Evolutionary conservation across 2,797 vertebrate genomes (phyloP).

Genomic region (Australoheros facetus): DNA sequence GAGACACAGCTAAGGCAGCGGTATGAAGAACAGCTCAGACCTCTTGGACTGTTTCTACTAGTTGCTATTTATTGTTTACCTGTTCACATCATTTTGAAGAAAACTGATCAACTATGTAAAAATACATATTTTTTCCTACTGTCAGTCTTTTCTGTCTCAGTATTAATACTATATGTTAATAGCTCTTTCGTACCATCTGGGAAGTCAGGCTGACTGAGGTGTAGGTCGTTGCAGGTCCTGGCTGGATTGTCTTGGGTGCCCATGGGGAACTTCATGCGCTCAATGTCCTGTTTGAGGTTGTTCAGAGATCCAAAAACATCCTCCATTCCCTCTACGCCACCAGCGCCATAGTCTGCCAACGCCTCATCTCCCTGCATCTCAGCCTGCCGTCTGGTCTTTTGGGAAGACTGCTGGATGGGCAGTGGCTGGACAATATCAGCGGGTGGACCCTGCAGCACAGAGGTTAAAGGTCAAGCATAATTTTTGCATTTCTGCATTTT

Average conservation of each 20-base stretch:
- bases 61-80: not conserved
- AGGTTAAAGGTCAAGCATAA: not conserved
- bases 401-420: conserved; percentile 87
- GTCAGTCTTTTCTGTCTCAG: not conserved
- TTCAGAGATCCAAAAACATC: conserved; percentile 95
- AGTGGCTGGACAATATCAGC: conserved; percentile 94
- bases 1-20: not conserved
- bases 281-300: conserved; percentile 95
- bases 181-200: conserved; percentile 86
- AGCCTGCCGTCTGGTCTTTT: conserved; percentile 86
- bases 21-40: not conserved
- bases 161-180: not conserved
- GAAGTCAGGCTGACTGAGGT: conserved; percentile 94
- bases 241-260: conserved; percentile 95
- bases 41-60: not conserved
- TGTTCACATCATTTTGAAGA: not conserved
- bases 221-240: conserved; percentile 95
- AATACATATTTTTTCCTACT: not conserved
- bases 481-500: not conserved
- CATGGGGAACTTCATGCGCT: conserved; percentile 97
- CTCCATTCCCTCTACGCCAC: conserved; percentile 89
- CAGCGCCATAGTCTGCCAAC: conserved; percentile 84
- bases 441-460: conserved; percentile 87
- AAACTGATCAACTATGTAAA: not conserved
- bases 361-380: conserved; percentile 86